These are phyloP conservation scores for Amyelois transitella DNA, from an alignment of 1,140 invertebrate genomes.

Conservation along the genomic window DNA sequence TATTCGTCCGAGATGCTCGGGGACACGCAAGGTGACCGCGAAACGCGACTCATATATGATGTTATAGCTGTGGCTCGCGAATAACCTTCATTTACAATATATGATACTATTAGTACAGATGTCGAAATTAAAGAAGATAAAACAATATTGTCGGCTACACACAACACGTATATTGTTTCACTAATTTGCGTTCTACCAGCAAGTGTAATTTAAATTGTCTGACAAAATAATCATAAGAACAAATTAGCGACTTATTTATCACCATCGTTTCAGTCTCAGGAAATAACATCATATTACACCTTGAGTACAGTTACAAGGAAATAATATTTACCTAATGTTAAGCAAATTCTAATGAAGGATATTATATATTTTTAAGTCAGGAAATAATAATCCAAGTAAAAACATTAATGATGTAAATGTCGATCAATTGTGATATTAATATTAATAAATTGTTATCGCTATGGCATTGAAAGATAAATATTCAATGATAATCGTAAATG, in stretches of 20 bases:
- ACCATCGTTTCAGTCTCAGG: too few relatives aligned
- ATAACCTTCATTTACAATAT: not conserved
- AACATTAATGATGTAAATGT: not conserved
- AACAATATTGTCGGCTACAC: too few relatives aligned
- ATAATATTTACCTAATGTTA: not conserved
- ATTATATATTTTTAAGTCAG: not conserved
- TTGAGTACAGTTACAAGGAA: not conserved
- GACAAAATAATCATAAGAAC: too few relatives aligned
- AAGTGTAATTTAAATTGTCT: too few relatives aligned
- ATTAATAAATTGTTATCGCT: slow-evolving; percentile 19
- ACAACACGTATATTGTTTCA: too few relatives aligned
- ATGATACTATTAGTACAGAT: not conserved
- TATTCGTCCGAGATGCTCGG: slow-evolving; percentile 60
- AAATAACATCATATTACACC: too few relatives aligned
- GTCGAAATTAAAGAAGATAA: not conserved
- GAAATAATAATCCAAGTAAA: not conserved
- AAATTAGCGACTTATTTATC: not conserved
- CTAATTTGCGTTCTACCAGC: too few relatives aligned
- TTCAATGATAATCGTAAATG: slow-evolving; percentile 26
- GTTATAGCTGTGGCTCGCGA: not conserved
- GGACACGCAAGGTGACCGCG: slow-evolving; percentile 62
- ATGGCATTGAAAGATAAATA: slow-evolving; percentile 40
- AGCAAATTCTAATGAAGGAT: not conserved
- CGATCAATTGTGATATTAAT: slow-evolving; percentile 4
- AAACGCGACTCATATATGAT: slow-evolving; percentile 5